Evolutionary conservation across 2,797 vertebrate genomes (phyloP).

Genomic region (Chrosomus eos): DNA sequence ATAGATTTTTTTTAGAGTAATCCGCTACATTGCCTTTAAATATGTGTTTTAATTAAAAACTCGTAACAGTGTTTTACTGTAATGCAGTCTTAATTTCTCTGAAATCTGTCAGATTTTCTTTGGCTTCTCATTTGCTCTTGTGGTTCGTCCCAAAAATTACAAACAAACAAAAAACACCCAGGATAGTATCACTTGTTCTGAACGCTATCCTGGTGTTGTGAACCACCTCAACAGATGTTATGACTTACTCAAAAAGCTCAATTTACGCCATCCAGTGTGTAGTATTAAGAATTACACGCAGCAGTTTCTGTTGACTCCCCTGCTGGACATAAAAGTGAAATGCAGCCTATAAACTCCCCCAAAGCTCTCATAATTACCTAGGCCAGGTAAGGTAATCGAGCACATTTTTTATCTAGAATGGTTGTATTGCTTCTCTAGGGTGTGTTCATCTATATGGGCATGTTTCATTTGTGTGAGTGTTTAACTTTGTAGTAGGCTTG

Average conservation of each 20-base stretch:
- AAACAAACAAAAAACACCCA: too few relatives aligned
- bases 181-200: not conserved
- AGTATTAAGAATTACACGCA: constrained; percentile 60
- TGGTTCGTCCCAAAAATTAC: not conserved
- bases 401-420: not conserved
- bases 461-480: constrained; percentile 40
- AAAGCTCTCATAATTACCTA: constrained; percentile 20
- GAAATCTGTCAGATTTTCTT: not conserved
- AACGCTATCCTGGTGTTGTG: not conserved
- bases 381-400: constrained; percentile 27
- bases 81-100: not conserved
- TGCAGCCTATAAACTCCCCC: constrained; percentile 47
- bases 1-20: too few relatives aligned
- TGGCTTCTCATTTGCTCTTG: not conserved
- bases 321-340: constrained; percentile 68
- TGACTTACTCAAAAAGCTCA: constrained; percentile 33
- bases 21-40: not conserved
- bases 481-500: constrained; percentile 22
- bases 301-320: constrained; percentile 63
- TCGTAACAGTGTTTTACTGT: not conserved
- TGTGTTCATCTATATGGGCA: not conserved
- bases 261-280: constrained; percentile 77
- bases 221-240: constrained; percentile 29
- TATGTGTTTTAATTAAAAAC: not conserved
- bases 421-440: not conserved